Base-by-base conservation (phyloP, 2,797 vertebrate species). In the Chlorospingus semifuscus region DNA sequence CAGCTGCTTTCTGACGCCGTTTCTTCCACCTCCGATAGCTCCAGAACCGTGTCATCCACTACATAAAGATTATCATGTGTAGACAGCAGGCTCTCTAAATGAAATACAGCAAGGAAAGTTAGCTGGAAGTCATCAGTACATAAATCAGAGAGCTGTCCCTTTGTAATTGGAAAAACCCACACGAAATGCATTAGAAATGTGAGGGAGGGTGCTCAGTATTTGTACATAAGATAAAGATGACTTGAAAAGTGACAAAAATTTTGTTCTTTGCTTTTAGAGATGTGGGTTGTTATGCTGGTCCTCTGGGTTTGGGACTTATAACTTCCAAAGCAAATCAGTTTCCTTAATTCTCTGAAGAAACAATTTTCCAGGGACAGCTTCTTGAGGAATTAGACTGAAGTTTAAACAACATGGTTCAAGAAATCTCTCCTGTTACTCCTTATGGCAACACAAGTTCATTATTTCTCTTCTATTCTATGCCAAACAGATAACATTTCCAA, bases 1-100 rank as follows among this genome's bases (percentile, higher is more conserved):
- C 97, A 98, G 96, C 98, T 98, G 96, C 92, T 92, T 50, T 98
- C 93, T 8, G 98, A 98, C 7, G 92, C 90, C 0, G 97, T 98
- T 88, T 98, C 98, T 83, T 98, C 97, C 8, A 95, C 81, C 89
- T 98, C 98, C 1, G 92, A 85, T 9, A 94, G 93, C 39, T 95
- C 90, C 32, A 82, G 83, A 10, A 80, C 96, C 3, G 39, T n/a
- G 65, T 95, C 83, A 36, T 98, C 97, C 85, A 42, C 93, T 42
- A 50, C 65, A 71, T 74, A 66, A 93, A 90, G 65, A 89, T 83
- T 93, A 74, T 88, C 56, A 32, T 64, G 84, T 56, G 91, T 39
- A 82, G 95, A 84, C 77, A 92, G 94, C 82, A 94, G 95, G 78
- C 66, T 97, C 93, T 94, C 98, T 98, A 97, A 77, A 96, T n/a